These are phyloP conservation scores for Omphaloscelis lunosa DNA, from an alignment of 2,888 invertebrate species.

Conservation along the genomic window DNA sequence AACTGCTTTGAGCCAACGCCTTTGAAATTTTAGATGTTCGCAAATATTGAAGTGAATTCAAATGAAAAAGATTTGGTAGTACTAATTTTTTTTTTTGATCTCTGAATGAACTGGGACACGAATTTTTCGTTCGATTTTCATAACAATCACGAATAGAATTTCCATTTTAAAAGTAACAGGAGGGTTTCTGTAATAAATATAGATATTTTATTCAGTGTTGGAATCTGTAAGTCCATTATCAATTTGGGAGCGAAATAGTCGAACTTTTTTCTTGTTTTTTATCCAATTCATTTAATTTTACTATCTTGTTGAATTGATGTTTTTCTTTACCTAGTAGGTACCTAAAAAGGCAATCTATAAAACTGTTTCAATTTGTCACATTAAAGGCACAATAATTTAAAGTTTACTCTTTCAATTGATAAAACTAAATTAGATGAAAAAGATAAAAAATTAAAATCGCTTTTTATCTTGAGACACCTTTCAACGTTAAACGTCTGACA, in stretches of 20 bases:
- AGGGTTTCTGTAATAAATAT: conserved; percentile 6
- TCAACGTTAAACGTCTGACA: neutral
- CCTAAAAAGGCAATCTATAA: conserved; percentile 10
- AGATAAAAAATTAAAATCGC: neutral
- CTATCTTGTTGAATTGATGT: neutral
- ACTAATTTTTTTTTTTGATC: conserved; percentile 1
- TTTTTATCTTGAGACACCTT: conserved; percentile 36
- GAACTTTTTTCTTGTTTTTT: conserved; percentile 8
- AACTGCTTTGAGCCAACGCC: conserved; percentile 10
- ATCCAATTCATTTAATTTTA: conserved; percentile 19
- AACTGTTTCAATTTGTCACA: conserved; percentile 38
- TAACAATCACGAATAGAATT: conserved; percentile 28
- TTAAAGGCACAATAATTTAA: conserved; percentile 26
- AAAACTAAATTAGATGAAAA: conserved; percentile 9
- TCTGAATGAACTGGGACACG: conserved; percentile 28
- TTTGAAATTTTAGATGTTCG: conserved; percentile 4
- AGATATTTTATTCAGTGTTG: neutral
- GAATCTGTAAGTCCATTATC: conserved; percentile 28
- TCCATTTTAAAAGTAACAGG: conserved; percentile 29
- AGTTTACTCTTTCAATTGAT: conserved; percentile 21
- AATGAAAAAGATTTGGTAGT: conserved; percentile 12
- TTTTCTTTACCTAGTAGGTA: neutral
- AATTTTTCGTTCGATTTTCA: conserved; percentile 35
- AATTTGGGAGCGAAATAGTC: conserved; percentile 4
- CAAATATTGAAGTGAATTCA: neutral